phyloP scores from a whole-genome alignment of 2,797 vertebrate species.

The Anguilla anguilla region DNA sequence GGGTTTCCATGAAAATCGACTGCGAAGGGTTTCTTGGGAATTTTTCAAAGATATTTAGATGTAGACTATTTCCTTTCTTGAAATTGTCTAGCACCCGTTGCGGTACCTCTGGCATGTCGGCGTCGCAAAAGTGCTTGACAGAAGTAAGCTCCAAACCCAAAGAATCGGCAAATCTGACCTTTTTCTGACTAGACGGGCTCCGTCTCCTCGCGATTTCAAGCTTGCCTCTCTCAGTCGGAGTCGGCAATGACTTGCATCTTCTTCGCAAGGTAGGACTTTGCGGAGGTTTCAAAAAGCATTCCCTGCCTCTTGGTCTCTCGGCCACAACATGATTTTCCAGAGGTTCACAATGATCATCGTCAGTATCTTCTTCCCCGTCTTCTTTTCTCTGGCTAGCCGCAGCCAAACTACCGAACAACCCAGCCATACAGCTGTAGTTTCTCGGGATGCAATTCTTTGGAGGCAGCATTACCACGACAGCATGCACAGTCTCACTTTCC shows the following conservation, averaged over 20 bases:
- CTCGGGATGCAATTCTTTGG: constrained; percentile 86
- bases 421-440: constrained; percentile 91
- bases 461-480: constrained; percentile 75
- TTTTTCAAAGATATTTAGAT: constrained; percentile 64
- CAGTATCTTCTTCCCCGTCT: constrained; percentile 66
- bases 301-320: constrained; percentile 75
- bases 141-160: constrained; percentile 86
- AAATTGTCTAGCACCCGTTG: constrained; percentile 76
- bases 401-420: constrained; percentile 81
- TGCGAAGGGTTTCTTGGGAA: constrained; percentile 63
- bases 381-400: constrained; percentile 72
- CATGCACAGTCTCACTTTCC: constrained; percentile 69
- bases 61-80: constrained; percentile 57
- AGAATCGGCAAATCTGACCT: constrained; percentile 87
- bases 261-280: constrained; percentile 83
- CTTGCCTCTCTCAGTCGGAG: constrained; percentile 77
- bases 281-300: constrained; percentile 69
- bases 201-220: constrained; percentile 75
- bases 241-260: constrained; percentile 87
- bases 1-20: constrained; percentile 75
- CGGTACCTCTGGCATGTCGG: constrained; percentile 79
- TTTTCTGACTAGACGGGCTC: constrained; percentile 83
- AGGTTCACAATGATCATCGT: constrained; percentile 64
- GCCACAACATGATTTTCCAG: constrained; percentile 70
- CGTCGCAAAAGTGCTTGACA: constrained; percentile 82